Percentiles rank a stretch among this genome's conserved stretches.
Conservation (phyloP, 2,797 vertebrate species). For the Coregonus suidteri region DNA sequence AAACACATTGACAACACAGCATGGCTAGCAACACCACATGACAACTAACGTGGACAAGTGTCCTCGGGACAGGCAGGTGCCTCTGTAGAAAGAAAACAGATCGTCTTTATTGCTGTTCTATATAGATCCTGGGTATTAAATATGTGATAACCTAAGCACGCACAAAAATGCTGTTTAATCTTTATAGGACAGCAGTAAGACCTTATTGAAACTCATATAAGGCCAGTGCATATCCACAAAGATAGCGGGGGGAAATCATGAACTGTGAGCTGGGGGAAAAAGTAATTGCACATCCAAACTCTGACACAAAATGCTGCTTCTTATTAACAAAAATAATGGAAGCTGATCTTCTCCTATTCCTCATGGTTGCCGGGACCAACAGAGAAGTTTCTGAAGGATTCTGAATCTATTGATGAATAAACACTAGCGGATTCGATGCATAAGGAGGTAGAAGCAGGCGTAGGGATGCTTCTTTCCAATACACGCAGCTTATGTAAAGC, state of each 20-base stretch:
- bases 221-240: constrained; percentile 14
- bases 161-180: constrained; percentile 30
- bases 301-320: constrained; percentile 40
- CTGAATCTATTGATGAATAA: constrained; percentile 8
- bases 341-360: constrained; percentile 23
- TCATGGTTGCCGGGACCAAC: constrained; percentile 20
- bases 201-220: constrained; percentile 22
- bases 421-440: constrained; percentile 12
- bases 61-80: neutral
- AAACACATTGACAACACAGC: too few relatives aligned
- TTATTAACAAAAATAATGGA: constrained; percentile 36
- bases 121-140: neutral
- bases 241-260: neutral
- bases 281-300: constrained; percentile 43
- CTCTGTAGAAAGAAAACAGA: neutral
- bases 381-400: constrained; percentile 36
- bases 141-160: constrained; percentile 38
- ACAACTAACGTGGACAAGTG: too few relatives aligned
- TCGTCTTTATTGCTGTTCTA: constrained; percentile 18
- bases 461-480: neutral
- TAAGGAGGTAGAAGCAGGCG: neutral
- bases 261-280: constrained; percentile 13
- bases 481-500: constrained; percentile 4
- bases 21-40: too few relatives aligned
- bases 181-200: constrained; percentile 25